Conservation (phyloP, 1,140 invertebrate species). For the Pollicipes pollicipes region DNA sequence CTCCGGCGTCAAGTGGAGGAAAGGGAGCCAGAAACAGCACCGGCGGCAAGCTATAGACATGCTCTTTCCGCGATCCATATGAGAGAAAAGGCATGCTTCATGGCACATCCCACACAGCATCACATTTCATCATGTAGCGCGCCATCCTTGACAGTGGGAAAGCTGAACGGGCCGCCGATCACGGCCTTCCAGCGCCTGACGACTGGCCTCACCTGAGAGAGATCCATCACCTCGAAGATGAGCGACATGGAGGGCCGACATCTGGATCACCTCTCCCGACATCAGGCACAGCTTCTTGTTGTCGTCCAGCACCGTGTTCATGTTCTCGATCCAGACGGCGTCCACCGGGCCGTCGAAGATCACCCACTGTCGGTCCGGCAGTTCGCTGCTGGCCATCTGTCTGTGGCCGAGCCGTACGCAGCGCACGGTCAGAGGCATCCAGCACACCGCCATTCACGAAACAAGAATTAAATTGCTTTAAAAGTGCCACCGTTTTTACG, state of each 20-base stretch:
- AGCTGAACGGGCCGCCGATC: no score
- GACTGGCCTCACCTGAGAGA: slow-evolving; percentile 25
- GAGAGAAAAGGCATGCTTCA: no score
- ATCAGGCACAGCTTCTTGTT: slow-evolving; percentile 86
- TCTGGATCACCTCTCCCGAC: slow-evolving; percentile 86
- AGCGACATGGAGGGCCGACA: slow-evolving; percentile 72
- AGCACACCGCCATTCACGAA: background rate
- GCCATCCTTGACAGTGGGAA: no score
- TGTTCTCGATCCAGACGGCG: slow-evolving; percentile 92
- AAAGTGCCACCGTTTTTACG: no score
- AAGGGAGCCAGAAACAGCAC: no score
- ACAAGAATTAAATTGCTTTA: no score
- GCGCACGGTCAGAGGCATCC: background rate
- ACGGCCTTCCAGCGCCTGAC: no score
- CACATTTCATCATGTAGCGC: no score
- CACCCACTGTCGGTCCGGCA: slow-evolving; percentile 75
- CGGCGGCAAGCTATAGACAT: no score
- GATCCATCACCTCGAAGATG: slow-evolving; percentile 87
- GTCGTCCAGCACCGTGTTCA: slow-evolving; percentile 92
- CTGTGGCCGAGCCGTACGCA: background rate
- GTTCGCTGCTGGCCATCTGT: slow-evolving; percentile 46
- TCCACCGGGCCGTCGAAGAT: slow-evolving; percentile 93
- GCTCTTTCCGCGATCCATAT: no score
- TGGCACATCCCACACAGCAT: no score
- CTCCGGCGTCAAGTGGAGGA: no score